Evolutionary conservation across 2,797 vertebrate species (phyloP).

Genomic region (Brotula barbata): DNA sequence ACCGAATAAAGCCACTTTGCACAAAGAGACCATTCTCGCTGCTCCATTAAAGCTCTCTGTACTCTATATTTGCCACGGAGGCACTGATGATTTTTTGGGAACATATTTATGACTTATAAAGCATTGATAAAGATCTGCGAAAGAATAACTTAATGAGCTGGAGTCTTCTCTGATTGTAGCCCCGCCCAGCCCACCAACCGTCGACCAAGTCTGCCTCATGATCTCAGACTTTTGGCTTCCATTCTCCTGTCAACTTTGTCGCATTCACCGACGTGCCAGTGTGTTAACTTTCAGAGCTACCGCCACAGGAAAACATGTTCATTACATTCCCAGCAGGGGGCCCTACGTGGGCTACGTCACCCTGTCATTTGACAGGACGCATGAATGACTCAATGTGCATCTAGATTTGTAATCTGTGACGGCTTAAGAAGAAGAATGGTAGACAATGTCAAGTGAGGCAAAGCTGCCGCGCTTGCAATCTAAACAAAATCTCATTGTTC

Average conservation of each 20-base stretch:
- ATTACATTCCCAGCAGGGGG: slow-evolving; percentile 71
- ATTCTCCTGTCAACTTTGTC: slow-evolving; percentile 41
- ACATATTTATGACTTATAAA: too few species aligned
- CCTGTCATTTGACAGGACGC: slow-evolving; percentile 63
- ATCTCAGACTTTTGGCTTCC: slow-evolving; percentile 40
- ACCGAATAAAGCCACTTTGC: slow-evolving; percentile 44
- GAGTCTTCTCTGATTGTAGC: slow-evolving; percentile 10
- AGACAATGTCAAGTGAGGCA: slow-evolving; percentile 69
- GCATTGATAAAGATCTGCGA: too few species aligned
- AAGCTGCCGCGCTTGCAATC: slow-evolving; percentile 66
- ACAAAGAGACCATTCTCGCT: slow-evolving; percentile 64
- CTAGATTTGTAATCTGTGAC: slow-evolving; percentile 71
- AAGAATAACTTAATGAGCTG: slow-evolving; percentile 26
- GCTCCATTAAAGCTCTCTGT: slow-evolving; percentile 21
- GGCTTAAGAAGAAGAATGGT: slow-evolving; percentile 55
- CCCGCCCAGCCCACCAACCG: slow-evolving; percentile 30
- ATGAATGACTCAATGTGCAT: slow-evolving; percentile 72
- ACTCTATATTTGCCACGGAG: slow-evolving; percentile 19
- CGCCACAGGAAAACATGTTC: slow-evolving; percentile 67
- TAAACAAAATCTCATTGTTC: slow-evolving; percentile 78
- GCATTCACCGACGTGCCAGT: slow-evolving; percentile 46
- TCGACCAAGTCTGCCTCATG: slow-evolving; percentile 43
- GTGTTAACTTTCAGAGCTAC: slow-evolving; percentile 55
- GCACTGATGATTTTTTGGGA: slow-evolving; percentile 32
- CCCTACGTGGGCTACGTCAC: slow-evolving; percentile 52